phyloP scores from a whole-genome alignment of 92 coral and sea anemone species.

The Palythoa grandiflora region DNA sequence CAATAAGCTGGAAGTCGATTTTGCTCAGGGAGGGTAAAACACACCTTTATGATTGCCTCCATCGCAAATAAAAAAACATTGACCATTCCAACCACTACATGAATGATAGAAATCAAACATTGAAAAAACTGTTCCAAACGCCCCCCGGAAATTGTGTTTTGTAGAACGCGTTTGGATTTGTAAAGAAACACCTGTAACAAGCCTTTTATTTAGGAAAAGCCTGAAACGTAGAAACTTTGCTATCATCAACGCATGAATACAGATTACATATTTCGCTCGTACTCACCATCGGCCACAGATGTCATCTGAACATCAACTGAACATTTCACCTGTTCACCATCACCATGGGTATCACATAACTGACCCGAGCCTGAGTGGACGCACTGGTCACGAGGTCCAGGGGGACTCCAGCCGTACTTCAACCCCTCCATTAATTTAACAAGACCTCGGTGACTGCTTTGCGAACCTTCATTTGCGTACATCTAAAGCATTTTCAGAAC shows the following conservation, averaged over 20 bases:
- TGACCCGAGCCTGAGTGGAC: constrained; percentile 34
- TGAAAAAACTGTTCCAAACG: too few relatives aligned
- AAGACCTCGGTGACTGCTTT: neutral
- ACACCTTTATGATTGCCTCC: too few relatives aligned
- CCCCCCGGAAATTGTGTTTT: too few relatives aligned
- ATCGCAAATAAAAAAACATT: too few relatives aligned
- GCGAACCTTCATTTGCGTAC: neutral
- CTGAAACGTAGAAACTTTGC: neutral
- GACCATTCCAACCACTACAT: too few relatives aligned
- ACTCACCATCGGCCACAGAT: neutral
- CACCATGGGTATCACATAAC: neutral
- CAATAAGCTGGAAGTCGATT: too few relatives aligned
- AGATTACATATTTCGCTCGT: too few relatives aligned
- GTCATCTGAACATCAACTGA: constrained; percentile 4
- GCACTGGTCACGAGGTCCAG: constrained; percentile 14
- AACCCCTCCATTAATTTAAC: neutral
- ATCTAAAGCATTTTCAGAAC: neutral
- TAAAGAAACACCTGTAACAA: too few relatives aligned
- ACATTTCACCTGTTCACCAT: neutral
- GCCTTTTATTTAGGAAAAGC: neutral
- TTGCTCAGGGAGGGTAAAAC: too few relatives aligned
- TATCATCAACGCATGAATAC: too few relatives aligned
- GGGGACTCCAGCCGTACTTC: constrained; percentile 29
- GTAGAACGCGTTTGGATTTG: too few relatives aligned
- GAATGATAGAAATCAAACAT: too few relatives aligned